phyloP scores from a whole-genome alignment of 2,888 invertebrate species.

The Teleogryllus oceanicus region DNA sequence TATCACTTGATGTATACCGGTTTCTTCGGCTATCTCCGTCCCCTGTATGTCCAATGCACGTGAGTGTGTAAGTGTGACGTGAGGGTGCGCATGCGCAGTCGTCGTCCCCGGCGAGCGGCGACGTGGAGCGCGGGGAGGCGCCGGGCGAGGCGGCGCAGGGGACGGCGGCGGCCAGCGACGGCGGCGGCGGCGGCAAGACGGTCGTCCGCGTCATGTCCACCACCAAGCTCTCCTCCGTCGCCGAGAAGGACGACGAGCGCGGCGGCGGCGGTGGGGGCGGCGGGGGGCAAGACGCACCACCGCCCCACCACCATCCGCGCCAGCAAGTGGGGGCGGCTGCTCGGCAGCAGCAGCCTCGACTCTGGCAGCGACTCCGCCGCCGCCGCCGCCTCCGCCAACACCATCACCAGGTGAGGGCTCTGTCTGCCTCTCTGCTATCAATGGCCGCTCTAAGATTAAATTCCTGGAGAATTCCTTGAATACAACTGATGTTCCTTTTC shows the following conservation, averaged over 20 bases:
- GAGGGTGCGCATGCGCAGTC: neutral
- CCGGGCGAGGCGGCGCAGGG: neutral
- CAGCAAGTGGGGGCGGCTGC: conserved; percentile 78
- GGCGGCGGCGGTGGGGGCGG: conserved; percentile 44
- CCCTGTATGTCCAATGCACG: too few relatives aligned
- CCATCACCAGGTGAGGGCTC: conserved; percentile 19
- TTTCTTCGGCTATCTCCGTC: too few relatives aligned
- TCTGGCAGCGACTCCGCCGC: conserved; percentile 60
- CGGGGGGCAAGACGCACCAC: conserved; percentile 22
- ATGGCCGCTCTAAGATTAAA: too few relatives aligned
- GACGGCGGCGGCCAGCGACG: neutral
- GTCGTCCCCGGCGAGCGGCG: conserved; percentile 22
- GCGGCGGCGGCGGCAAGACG: conserved; percentile 36
- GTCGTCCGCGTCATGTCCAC: conserved; percentile 52
- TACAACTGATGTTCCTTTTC: too few relatives aligned
- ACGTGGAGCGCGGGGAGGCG: conserved; percentile 38
- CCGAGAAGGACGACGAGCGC: conserved; percentile 50
- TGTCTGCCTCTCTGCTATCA: too few relatives aligned
- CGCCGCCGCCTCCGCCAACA: conserved; percentile 46
- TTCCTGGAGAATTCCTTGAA: too few relatives aligned
- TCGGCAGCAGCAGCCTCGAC: conserved; percentile 71
- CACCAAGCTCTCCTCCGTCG: conserved; percentile 54
- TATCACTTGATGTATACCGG: too few relatives aligned
- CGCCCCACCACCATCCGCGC: conserved; percentile 40
- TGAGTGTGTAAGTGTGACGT: too few relatives aligned